A percentile compares a stretch with the other conserved stretches of the same genome.
These are phyloP conservation scores for Catharus minimus DNA, from an alignment of 2,113 vertebrate genomes.

Conservation along the genomic window DNA sequence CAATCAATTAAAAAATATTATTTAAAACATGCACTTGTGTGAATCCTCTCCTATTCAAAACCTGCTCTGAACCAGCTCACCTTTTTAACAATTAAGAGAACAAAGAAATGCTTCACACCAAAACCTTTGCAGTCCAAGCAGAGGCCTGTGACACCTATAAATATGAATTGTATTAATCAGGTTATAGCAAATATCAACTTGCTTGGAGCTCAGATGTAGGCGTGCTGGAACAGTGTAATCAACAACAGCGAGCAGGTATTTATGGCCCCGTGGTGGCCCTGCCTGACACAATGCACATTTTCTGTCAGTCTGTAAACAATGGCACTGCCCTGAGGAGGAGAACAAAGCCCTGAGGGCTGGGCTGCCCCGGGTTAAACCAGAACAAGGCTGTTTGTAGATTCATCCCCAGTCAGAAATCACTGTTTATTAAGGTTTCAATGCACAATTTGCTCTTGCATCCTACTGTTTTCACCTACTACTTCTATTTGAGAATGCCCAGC, in stretches of 20 bases:
- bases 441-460: neutral
- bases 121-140: neutral
- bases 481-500: neutral
- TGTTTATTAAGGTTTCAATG: neutral
- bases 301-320: neutral
- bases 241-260: neutral
- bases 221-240: neutral
- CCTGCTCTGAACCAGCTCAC: neutral
- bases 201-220: neutral
- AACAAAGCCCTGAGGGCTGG: neutral
- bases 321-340: neutral
- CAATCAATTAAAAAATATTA: neutral
- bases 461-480: neutral
- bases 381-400: neutral
- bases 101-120: neutral
- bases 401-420: neutral
- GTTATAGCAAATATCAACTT: neutral
- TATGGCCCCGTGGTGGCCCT: neutral
- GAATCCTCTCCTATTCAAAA: neutral
- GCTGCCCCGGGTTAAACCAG: neutral
- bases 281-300: neutral
- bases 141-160: neutral
- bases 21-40: neutral
- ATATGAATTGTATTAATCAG: neutral
- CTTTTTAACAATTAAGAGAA: neutral